A percentile compares a stretch with the other conserved stretches of the same genome.
These are phyloP conservation scores for Nomada ruficornis DNA, from an alignment of 2,888 invertebrate species.

Conservation along the genomic window DNA sequence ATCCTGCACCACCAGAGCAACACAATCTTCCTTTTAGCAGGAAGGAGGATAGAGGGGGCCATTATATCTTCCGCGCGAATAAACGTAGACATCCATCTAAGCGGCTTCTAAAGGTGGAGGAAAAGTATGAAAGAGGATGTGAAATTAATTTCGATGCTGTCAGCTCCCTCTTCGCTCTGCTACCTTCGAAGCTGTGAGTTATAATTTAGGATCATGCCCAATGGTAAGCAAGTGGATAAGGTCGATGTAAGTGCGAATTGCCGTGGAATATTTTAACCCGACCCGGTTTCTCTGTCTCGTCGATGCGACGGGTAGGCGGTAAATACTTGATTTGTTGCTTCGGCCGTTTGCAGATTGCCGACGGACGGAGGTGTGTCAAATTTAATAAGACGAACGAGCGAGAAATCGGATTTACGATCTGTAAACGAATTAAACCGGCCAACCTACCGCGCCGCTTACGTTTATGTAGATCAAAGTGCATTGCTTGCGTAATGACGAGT, in stretches of 20 bases:
- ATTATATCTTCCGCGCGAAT: slow-evolving; percentile 62
- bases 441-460: too few relatives aligned
- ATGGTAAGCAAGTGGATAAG: slow-evolving; percentile 46
- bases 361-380: slow-evolving; percentile 1
- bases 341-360: slow-evolving; percentile 4
- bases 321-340: slow-evolving; percentile 10
- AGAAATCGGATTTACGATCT: neutral
- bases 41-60: slow-evolving; percentile 22
- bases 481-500: too few relatives aligned
- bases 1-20: slow-evolving; percentile 49
- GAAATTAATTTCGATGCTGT: slow-evolving; percentile 66
- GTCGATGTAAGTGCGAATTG: slow-evolving; percentile 55
- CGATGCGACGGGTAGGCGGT: neutral
- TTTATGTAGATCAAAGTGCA: too few relatives aligned
- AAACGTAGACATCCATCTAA: slow-evolving; percentile 55
- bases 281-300: slow-evolving; percentile 42
- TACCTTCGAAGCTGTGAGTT: slow-evolving; percentile 40
- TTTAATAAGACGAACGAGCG: neutral
- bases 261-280: slow-evolving; percentile 53
- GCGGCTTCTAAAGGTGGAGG: slow-evolving; percentile 31
- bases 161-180: slow-evolving; percentile 9
- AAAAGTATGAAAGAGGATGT: slow-evolving; percentile 46
- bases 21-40: slow-evolving; percentile 20
- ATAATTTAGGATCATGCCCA: slow-evolving; percentile 53
- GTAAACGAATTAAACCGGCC: neutral